These are phyloP conservation scores for Octodon degus DNA, from an alignment of 2,113 vertebrate species.

Conservation along the genomic window DNA sequence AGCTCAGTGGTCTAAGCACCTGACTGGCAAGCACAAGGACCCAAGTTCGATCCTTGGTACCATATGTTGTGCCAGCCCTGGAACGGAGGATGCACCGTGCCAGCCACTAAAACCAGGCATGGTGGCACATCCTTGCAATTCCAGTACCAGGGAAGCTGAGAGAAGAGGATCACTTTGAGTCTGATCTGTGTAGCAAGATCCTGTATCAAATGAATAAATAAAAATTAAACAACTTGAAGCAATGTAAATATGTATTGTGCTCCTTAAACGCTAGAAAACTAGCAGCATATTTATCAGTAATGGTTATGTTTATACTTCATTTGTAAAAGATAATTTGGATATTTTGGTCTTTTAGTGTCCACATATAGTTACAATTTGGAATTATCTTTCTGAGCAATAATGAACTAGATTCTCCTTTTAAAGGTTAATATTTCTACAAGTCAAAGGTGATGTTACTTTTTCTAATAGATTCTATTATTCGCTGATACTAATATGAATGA, in stretches of 20 bases:
- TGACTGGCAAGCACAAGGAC: too few relatives aligned
- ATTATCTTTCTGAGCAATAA: background rate
- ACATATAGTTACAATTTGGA: constrained; percentile 38
- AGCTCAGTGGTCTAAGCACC: too few relatives aligned
- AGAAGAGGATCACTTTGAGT: too few relatives aligned
- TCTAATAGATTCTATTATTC: background rate
- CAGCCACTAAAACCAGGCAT: too few relatives aligned
- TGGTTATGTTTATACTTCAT: background rate
- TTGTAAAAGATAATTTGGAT: constrained; percentile 28
- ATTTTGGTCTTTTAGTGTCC: background rate
- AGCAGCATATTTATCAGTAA: background rate
- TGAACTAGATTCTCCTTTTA: background rate
- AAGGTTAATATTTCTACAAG: constrained; percentile 2
- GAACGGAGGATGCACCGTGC: too few relatives aligned
- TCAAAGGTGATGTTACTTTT: constrained; percentile 3
- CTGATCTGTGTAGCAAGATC: too few relatives aligned
- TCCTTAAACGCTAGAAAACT: background rate
- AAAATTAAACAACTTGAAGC: too few relatives aligned
- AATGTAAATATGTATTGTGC: background rate
- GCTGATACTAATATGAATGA: background rate
- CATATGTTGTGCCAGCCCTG: too few relatives aligned
- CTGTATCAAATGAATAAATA: too few relatives aligned
- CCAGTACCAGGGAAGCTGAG: too few relatives aligned
- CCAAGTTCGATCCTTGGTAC: too few relatives aligned
- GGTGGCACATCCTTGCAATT: too few relatives aligned